phyloP scores from a whole-genome alignment of 1,140 invertebrate species.

The Nomia melanderi region DNA sequence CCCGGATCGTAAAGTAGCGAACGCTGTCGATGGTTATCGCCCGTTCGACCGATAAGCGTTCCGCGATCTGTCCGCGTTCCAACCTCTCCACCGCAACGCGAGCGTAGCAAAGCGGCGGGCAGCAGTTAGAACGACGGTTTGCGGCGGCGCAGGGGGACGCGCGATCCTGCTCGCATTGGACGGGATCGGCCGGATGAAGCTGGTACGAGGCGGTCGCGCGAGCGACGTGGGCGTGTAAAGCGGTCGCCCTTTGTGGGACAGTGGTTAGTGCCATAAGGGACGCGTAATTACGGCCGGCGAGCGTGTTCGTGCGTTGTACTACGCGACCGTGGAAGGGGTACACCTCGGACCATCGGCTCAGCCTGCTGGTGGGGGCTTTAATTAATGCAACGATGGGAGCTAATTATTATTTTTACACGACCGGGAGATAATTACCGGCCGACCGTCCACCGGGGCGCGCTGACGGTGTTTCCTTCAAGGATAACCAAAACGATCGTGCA shows the following conservation, averaged over 20 bases:
- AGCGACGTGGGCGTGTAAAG: conserved; percentile 59
- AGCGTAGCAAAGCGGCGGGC: too few relatives aligned
- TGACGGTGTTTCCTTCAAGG: conserved; percentile 32
- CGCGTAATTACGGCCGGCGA: conserved; percentile 59
- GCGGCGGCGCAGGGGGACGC: too few relatives aligned
- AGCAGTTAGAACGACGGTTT: too few relatives aligned
- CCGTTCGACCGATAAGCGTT: too few relatives aligned
- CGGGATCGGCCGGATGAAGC: background rate
- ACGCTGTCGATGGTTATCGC: too few relatives aligned
- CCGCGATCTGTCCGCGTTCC: background rate
- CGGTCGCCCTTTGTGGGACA: conserved; percentile 56
- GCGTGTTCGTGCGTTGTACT: background rate
- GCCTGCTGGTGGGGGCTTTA: conserved; percentile 56
- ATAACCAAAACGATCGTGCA: background rate
- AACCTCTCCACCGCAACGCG: too few relatives aligned
- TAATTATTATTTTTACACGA: conserved; percentile 79
- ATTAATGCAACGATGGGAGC: conserved; percentile 72
- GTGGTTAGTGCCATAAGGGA: conserved; percentile 57
- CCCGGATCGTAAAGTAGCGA: too few relatives aligned
- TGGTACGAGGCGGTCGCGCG: background rate
- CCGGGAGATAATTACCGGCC: conserved; percentile 71
- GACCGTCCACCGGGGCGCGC: conserved; percentile 39
- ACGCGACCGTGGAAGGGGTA: background rate
- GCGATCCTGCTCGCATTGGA: background rate
- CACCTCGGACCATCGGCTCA: background rate